Evolutionary conservation across 2,113 vertebrate genomes (phyloP), one percentile per base, ranked within the genome.

Genomic region (Macheiramphus alcinus): DNA sequence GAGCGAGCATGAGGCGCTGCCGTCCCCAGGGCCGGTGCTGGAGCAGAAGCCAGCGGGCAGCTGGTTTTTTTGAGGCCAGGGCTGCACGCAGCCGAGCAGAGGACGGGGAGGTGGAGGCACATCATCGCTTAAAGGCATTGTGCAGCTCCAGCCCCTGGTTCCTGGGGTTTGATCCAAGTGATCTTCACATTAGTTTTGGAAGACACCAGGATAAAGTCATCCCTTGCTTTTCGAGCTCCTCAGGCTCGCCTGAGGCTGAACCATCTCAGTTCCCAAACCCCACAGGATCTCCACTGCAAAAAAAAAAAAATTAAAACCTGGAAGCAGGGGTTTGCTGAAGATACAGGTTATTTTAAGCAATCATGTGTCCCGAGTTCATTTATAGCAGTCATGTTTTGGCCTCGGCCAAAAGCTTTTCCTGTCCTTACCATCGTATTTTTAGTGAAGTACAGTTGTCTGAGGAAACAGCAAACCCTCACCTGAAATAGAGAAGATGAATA

Each of bases 361-460:
- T 40, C 25, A 2, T 3, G 14, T 29, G 43, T 2, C 42, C 47
- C 0, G 0, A 1, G n/a, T 40, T 70, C 80, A 27, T 7, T 62
- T 52, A 36, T 5, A 83, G 85, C 56, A 32, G 31, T 34, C 32
- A 4, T 1, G 0, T 61, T 81, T n/a, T 18, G 25, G 43, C 81
- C 81, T 93, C 26, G 1, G 45, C 75, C 67, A 31, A 86, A 78
- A 75, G 32, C 76, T 78, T 62, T 48, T 85, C 36, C 61, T 55
- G 59, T 48, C 45, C 58, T 76, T 27, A 7, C n/a, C 2, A 2
- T 1, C 3, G 14, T 61, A 52, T 47, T 95, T 66, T 34, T 26
- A 80, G 62, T 34, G n/a, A 45, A 22, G 34, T 8, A 8, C 55
- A 8, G 61, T 19, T 70, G 10, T 17, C 56, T 27, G 34, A 87